Conservation (phyloP, 1,140 invertebrate species). For the Scaptomyza pallida region DNA sequence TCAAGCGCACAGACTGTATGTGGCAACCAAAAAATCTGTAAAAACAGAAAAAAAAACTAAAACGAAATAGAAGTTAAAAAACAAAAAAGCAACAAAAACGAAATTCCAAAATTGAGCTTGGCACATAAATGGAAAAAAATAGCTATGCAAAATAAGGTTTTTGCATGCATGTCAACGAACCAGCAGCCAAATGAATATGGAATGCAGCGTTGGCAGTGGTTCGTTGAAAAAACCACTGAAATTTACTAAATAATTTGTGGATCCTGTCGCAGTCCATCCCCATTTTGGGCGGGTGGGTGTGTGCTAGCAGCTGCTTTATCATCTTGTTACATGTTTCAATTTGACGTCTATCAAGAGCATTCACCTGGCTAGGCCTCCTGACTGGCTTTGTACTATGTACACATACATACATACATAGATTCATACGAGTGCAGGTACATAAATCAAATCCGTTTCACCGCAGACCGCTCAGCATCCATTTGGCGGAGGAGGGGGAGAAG, state of each 20-base stretch:
- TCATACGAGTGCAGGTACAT: slow-evolving; percentile 44
- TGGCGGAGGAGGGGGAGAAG: too few species aligned
- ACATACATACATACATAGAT: slow-evolving; percentile 1
- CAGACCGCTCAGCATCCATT: slow-evolving; percentile 24
- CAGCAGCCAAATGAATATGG: slow-evolving; percentile 74
- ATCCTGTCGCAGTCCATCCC: slow-evolving; percentile 42
- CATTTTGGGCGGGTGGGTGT: neutral
- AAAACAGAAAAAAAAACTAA: slow-evolving; percentile 3
- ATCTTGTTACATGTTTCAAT: slow-evolving; percentile 79
- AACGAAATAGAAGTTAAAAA: slow-evolving; percentile 19
- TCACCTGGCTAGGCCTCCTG: slow-evolving; percentile 35
- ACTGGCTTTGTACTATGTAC: slow-evolving; percentile 6
- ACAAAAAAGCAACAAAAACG: slow-evolving; percentile 36
- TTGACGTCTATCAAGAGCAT: slow-evolving; percentile 72
- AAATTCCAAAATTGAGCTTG: slow-evolving; percentile 57
- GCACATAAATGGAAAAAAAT: slow-evolving; percentile 20
- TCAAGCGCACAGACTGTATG: slow-evolving; percentile 41
- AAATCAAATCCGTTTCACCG: slow-evolving; percentile 67
- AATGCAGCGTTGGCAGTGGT: slow-evolving; percentile 55
- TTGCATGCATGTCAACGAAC: slow-evolving; percentile 73
- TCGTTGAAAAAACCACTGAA: slow-evolving; percentile 37
- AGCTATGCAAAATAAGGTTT: slow-evolving; percentile 55
- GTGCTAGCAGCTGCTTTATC: slow-evolving; percentile 60
- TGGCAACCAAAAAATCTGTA: neutral
- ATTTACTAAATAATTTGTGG: slow-evolving; percentile 80